Evolutionary conservation across 2,797 vertebrate genomes (phyloP), one percentile per base, ranked within the genome.

Genomic region (Enteromius trimaculatus): DNA sequence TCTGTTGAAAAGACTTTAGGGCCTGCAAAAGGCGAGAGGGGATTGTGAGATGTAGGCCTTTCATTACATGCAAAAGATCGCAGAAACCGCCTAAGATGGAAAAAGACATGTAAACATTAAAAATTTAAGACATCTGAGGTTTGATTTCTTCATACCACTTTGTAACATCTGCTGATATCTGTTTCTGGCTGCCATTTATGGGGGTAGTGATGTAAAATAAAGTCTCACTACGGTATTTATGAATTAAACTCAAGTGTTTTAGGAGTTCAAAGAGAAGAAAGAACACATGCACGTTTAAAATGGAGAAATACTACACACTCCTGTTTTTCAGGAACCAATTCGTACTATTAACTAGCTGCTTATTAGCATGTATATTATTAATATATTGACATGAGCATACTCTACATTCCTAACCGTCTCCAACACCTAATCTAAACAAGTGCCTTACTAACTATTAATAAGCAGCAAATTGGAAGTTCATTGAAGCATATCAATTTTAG

Each of bases 61-160:
- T 51, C 14, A 74, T 42, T 39, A n/a, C 16, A 76, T 65, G 34
- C 31, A 75, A 66, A 65, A 53, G 29, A 49, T 16, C 5, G 29
- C 44, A n/a, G 44, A 66, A 79, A 51, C 44, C 8, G 62, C 44
- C 0, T 29, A 68, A 37, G 19, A 53, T 68, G 4, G 31, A 23
- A 79, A 51, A 79, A 53, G 44, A 79, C 77, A 68, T 65, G 42
- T 66, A 47, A 39, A 14, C 42, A 79, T 79, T 34, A 76, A 64
- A 62, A 34, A 72, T 74, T 6, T 17, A 60, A 62, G 39, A 62
- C 23, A n/a, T 44, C 53, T 21, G 39, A 62, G 58, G 26, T 66
- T 66, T 49, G 13, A 16, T 66, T 65, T 37, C 3, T 66, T 66
- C 14, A 64, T 19, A 44, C 39, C 58, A 65, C 58, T 78, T 47